These are phyloP conservation scores for Merluccius polli DNA, from an alignment of 2,797 vertebrate genomes.

Conservation along the genomic window DNA sequence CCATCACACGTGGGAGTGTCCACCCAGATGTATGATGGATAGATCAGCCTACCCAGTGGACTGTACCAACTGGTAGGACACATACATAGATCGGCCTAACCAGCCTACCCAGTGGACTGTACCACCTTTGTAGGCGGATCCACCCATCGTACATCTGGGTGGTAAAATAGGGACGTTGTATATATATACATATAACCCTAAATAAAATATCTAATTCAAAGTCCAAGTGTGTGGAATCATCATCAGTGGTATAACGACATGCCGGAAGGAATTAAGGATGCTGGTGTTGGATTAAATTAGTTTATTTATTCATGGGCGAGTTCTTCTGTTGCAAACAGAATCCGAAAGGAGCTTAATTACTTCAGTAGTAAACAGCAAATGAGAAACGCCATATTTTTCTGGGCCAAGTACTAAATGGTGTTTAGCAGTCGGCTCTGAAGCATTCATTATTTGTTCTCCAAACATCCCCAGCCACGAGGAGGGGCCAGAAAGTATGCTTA, in stretches of 20 bases:
- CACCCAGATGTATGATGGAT: not conserved
- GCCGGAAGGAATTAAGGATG: not conserved
- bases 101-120: not conserved
- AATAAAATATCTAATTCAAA: not conserved
- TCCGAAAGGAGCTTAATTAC: not conserved
- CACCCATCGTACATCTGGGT: not conserved
- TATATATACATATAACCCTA: too few relatives aligned
- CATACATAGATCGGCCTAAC: not conserved
- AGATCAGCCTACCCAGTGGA: not conserved
- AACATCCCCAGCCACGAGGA: not conserved
- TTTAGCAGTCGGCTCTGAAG: not conserved
- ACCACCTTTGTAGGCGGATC: not conserved
- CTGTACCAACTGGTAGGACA: not conserved
- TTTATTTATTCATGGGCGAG: not conserved
- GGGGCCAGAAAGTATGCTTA: not conserved
- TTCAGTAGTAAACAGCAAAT: not conserved
- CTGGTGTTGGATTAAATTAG: not conserved
- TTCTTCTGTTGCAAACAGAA: conserved; percentile 5
- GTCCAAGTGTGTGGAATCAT: not conserved
- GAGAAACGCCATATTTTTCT: not conserved
- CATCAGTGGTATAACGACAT: not conserved
- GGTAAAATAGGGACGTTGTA: not conserved
- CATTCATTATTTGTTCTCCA: not conserved
- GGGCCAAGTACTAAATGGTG: not conserved
- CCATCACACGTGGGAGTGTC: not conserved